These are phyloP conservation scores for Polyploca ridens DNA, from an alignment of 2,888 invertebrate genomes.

Conservation along the genomic window DNA sequence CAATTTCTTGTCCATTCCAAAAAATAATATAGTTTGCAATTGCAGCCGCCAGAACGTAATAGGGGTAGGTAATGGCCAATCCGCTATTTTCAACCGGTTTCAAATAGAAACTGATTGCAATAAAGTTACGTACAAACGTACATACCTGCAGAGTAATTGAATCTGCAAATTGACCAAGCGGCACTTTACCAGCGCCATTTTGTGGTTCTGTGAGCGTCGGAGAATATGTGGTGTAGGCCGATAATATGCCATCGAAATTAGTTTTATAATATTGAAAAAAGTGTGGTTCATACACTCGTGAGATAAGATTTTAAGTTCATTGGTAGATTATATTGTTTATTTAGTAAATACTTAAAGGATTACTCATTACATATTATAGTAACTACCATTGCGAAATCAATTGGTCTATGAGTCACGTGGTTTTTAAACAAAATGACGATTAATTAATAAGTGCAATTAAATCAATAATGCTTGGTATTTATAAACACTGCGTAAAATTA, in stretches of 20 bases:
- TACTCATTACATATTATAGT: no score
- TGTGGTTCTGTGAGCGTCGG: background rate
- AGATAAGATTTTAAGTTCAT: no score
- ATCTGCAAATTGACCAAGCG: constrained; percentile 4
- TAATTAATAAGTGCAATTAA: no score
- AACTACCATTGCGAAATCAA: no score
- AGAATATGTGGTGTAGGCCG: background rate
- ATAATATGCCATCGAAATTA: background rate
- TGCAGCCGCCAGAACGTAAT: no score
- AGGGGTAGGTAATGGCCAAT: background rate
- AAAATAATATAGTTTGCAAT: background rate
- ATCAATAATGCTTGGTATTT: no score
- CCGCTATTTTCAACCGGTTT: background rate
- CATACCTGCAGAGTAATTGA: background rate
- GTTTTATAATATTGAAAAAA: background rate
- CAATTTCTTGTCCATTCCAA: no score
- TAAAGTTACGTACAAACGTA: background rate
- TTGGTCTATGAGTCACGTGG: no score
- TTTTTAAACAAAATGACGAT: no score
- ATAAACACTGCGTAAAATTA: no score
- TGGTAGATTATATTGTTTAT: no score
- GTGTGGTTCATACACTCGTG: background rate
- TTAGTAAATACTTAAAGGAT: no score
- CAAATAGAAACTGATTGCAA: background rate
- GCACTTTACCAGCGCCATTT: background rate